Percentiles rank a stretch among this genome's conserved stretches.
These are phyloP conservation scores for Halcyon senegalensis DNA, from an alignment of 2,113 vertebrate genomes.

Conservation along the genomic window DNA sequence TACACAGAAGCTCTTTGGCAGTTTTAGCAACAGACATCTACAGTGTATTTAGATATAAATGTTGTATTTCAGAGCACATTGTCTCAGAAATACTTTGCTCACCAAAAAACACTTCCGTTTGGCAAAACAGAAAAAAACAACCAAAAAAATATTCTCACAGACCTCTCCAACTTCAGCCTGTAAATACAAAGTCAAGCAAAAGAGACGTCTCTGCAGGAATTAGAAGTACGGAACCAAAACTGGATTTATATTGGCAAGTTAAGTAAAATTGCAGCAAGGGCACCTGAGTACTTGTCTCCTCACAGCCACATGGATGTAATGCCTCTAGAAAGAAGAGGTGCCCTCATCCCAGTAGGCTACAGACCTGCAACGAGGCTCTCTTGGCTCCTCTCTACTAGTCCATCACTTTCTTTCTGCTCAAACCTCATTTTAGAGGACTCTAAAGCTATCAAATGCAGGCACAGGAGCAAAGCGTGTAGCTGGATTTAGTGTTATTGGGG, in stretches of 20 bases:
- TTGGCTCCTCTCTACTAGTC: not conserved
- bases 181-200: not conserved
- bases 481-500: not conserved
- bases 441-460: not conserved
- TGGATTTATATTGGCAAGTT: conserved; percentile 1
- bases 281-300: not conserved
- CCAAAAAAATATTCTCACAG: not conserved
- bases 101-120: not conserved
- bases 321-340: conserved; percentile 3
- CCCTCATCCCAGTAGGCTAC: not conserved
- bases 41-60: not conserved
- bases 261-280: conserved; percentile 33
- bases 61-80: not conserved
- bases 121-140: not conserved
- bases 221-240: not conserved
- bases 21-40: not conserved
- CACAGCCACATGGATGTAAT: not conserved
- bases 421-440: not conserved
- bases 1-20: not conserved
- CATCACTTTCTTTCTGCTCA: not conserved
- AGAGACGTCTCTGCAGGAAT: not conserved
- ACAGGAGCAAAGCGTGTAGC: not conserved
- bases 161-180: not conserved
- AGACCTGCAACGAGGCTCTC: not conserved
- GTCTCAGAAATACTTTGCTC: not conserved